Base-by-base conservation (phyloP, 1,140 invertebrate genomes). In the Charaxes varanes region DNA sequence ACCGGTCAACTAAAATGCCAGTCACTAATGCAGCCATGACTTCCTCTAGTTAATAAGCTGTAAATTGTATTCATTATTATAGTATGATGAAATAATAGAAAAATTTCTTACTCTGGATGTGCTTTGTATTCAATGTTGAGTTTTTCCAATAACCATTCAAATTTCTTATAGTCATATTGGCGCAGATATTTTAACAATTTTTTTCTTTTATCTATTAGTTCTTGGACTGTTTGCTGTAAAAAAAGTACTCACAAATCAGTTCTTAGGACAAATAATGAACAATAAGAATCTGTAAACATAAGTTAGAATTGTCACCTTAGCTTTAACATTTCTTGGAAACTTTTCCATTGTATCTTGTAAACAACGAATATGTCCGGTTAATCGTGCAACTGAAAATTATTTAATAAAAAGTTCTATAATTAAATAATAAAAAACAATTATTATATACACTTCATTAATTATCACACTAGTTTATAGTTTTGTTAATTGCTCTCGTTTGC, bases 71-170 rank as follows among this genome's bases (percentile, higher is more conserved):
- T n/a, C n/a, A n/a, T n/a, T n/a, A n/a, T n/a, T n/a, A n/a, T n/a
- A n/a, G n/a, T n/a, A n/a, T n/a, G n/a, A n/a, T n/a, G n/a, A n/a
- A n/a, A n/a, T n/a, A n/a, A n/a, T n/a, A n/a, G n/a, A n/a, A 21
- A 61, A 33, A 24, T 22, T 18, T 52, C 84, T 78, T 87, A 89
- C 87, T 73, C 54, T 3, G 91, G 89, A 41, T 81, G 65, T 13
- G 88, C 88, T 61, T 91, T 90, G 58, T 93, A 96, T 21, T 90
- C 84, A 44, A 97, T 82, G 54, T 94, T 90, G 1, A 97, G 71
- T 63, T 90, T 88, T 54, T 95, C 92, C 4, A 96, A 60, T n/a
- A 96, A 53, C 92, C 93, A 96, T 72, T 95, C 92, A 71, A 93
- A 97, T 27, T 90, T 88, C 53, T 90, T 91, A 68, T 95, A 95